A percentile compares a stretch with the other conserved stretches of the same genome.
Evolutionary conservation across 2,888 invertebrate species (phyloP).

Genomic region (Aphodius granarius): DNA sequence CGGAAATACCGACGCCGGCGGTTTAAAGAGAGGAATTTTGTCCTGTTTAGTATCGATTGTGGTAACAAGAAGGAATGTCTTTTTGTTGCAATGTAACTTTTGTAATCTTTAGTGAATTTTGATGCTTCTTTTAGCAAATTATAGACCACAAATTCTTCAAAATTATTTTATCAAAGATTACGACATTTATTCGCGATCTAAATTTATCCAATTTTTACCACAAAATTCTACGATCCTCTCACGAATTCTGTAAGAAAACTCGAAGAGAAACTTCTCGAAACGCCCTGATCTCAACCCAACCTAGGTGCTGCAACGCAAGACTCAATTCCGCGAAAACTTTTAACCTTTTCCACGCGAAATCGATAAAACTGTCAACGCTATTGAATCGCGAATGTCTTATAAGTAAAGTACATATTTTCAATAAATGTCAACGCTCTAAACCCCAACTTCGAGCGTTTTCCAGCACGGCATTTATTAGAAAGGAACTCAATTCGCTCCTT

Average conservation of each 20-base stretch:
- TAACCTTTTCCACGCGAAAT: not conserved
- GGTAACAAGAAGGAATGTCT: too few relatives aligned
- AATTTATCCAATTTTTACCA: too few relatives aligned
- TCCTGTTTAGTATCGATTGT: not conserved
- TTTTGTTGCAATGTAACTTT: too few relatives aligned
- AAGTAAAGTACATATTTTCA: not conserved
- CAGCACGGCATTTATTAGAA: not conserved
- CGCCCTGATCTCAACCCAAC: not conserved
- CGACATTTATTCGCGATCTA: too few relatives aligned
- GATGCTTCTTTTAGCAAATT: too few relatives aligned
- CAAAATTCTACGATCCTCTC: too few relatives aligned
- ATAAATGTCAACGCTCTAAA: not conserved
- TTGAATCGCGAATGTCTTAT: not conserved
- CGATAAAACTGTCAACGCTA: not conserved
- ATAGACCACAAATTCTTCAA: too few relatives aligned
- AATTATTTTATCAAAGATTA: too few relatives aligned
- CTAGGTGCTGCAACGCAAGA: not conserved
- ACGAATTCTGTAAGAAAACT: too few relatives aligned
- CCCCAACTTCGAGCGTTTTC: not conserved
- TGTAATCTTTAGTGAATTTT: too few relatives aligned
- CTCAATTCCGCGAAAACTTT: not conserved
- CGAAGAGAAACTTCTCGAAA: too few relatives aligned
- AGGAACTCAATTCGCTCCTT: not conserved
- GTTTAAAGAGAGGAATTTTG: not conserved
- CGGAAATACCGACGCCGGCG: not conserved